A percentile compares a stretch with the other conserved stretches of the same genome.
phyloP scores from a whole-genome alignment of 1,140 invertebrate genomes.

The Pomacea maculata region DNA sequence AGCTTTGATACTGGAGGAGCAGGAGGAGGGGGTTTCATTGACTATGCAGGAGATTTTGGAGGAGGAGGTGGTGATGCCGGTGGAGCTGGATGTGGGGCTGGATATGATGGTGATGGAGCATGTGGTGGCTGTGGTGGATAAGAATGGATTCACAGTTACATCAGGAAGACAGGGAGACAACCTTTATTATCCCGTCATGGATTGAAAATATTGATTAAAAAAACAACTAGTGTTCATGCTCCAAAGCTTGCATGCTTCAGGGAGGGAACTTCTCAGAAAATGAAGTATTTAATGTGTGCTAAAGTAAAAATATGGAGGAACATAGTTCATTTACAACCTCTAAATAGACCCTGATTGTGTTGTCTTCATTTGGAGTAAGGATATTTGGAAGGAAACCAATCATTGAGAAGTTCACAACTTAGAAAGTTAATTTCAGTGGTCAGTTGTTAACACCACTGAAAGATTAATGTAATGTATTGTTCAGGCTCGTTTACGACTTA shows the following conservation, averaged over 20 bases:
- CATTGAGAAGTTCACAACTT: too few relatives aligned
- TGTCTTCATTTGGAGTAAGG: too few relatives aligned
- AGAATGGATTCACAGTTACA: slow-evolving; percentile 1
- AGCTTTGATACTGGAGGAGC: background rate
- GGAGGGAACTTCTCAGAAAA: background rate
- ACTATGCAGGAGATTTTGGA: background rate
- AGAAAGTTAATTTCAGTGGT: too few relatives aligned
- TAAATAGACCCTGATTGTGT: too few relatives aligned
- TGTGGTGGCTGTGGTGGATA: slow-evolving; percentile 16
- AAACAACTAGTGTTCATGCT: background rate
- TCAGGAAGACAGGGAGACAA: background rate
- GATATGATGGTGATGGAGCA: background rate
- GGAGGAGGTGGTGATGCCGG: slow-evolving; percentile 8
- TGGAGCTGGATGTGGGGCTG: background rate
- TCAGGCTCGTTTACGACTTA: too few relatives aligned
- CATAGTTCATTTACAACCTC: too few relatives aligned
- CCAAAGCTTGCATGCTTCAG: background rate
- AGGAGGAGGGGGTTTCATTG: slow-evolving; percentile 15
- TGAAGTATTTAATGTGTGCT: too few relatives aligned
- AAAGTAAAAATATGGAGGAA: too few relatives aligned
- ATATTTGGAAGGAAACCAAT: too few relatives aligned
- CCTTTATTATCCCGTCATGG: background rate
- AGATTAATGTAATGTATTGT: too few relatives aligned
- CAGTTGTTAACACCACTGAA: too few relatives aligned
- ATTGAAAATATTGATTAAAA: background rate